phyloP scores from a whole-genome alignment of 2,888 invertebrate species.

The Acanthoscelides obtectus region DNA sequence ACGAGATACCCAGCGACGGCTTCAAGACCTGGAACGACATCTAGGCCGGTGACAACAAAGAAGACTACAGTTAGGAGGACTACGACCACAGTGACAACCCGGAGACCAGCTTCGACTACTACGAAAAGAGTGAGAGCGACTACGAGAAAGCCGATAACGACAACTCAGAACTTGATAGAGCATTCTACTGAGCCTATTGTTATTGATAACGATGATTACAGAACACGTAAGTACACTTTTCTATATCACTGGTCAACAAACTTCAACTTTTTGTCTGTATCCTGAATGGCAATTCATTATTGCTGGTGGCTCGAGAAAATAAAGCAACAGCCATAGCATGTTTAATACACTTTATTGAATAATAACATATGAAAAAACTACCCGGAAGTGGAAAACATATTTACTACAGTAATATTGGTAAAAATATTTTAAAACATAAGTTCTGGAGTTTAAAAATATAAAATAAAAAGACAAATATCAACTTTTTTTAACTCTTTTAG shows the following conservation, averaged over 20 bases:
- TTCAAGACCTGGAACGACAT: slow-evolving; percentile 33
- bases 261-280: too few relatives aligned
- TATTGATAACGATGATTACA: slow-evolving; percentile 34
- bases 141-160: slow-evolving; percentile 45
- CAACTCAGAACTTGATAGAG: slow-evolving; percentile 46
- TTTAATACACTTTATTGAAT: too few relatives aligned
- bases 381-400: too few relatives aligned
- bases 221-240: slow-evolving; percentile 41
- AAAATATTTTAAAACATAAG: too few relatives aligned
- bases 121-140: slow-evolving; percentile 42
- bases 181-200: slow-evolving; percentile 22
- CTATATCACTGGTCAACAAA: neutral
- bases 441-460: too few relatives aligned
- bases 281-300: too few relatives aligned
- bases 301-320: too few relatives aligned
- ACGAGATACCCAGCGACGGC: slow-evolving; percentile 41
- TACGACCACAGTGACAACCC: slow-evolving; percentile 33
- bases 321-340: too few relatives aligned
- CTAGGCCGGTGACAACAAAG: slow-evolving; percentile 26
- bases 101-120: slow-evolving; percentile 43
- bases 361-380: too few relatives aligned
- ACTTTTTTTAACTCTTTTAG: too few relatives aligned
- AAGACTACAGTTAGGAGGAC: slow-evolving; percentile 31
- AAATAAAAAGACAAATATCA: too few relatives aligned
- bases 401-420: too few relatives aligned